Percentiles rank a stretch among this genome's conserved stretches.
Conservation (phyloP, 2,797 vertebrate genomes). For the Lutra lutra region DNA sequence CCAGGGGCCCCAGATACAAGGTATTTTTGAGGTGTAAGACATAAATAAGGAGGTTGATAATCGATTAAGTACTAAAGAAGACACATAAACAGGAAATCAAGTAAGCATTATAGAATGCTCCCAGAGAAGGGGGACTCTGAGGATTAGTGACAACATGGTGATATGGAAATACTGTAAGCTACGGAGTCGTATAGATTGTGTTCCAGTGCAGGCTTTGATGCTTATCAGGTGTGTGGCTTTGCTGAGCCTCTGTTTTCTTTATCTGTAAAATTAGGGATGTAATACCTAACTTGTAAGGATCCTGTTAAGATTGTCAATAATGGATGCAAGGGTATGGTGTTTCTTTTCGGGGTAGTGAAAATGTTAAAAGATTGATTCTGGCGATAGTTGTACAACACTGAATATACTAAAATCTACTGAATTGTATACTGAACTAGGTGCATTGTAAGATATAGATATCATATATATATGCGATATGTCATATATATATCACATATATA, state of each 20-base stretch:
- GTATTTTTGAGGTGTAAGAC: conserved; percentile 27
- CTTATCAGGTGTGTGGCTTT: neutral
- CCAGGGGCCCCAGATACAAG: neutral
- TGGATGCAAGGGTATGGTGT: neutral
- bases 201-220: neutral
- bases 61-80: neutral
- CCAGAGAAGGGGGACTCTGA: neutral
- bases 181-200: neutral
- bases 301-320: neutral
- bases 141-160: neutral
- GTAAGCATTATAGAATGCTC: neutral
- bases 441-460: neutral
- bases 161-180: neutral
- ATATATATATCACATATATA: too few relatives aligned
- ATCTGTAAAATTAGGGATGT: neutral
- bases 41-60: neutral
- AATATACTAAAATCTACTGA: neutral
- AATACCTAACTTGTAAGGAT: neutral
- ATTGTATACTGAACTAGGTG: neutral
- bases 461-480: neutral
- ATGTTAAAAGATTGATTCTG: conserved; percentile 16
- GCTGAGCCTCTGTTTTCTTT: conserved; percentile 19
- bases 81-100: conserved; percentile 6
- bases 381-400: neutral
- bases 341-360: neutral